Evolutionary conservation across 2,888 invertebrate species (phyloP).

Genomic region (Macrophya annulata): DNA sequence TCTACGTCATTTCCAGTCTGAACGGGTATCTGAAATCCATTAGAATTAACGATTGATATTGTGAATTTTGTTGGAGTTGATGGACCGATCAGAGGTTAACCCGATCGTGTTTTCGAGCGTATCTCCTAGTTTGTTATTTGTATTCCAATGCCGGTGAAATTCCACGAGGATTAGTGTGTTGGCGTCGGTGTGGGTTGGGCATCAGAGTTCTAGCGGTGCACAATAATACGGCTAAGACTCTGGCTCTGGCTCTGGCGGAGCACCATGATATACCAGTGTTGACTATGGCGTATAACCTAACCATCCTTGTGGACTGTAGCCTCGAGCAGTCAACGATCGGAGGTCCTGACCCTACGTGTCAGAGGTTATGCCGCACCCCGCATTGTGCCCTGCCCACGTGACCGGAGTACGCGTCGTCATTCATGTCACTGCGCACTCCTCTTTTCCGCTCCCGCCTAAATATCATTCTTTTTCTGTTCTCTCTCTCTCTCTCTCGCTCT

Average conservation of each 20-base stretch:
- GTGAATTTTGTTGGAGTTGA: neutral
- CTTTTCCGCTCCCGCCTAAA: constrained; percentile 59
- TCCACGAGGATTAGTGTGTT: constrained; percentile 70
- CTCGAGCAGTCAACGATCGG: constrained; percentile 59
- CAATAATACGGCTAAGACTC: constrained; percentile 11
- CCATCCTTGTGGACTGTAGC: constrained; percentile 44
- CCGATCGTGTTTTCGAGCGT: neutral
- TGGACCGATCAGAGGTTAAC: neutral
- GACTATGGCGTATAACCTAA: constrained; percentile 30
- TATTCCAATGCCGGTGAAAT: constrained; percentile 72
- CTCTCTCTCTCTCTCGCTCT: neutral
- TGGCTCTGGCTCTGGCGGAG: constrained; percentile 40
- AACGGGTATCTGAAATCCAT: neutral
- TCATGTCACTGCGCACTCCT: constrained; percentile 70
- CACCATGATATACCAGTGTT: constrained; percentile 50
- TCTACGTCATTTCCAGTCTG: neutral
- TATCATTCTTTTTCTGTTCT: neutral
- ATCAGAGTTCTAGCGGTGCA: constrained; percentile 52
- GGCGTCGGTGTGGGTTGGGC: constrained; percentile 72
- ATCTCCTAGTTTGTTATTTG: constrained; percentile 55
- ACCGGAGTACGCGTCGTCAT: constrained; percentile 73
- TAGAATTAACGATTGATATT: neutral
- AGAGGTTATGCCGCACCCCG: constrained; percentile 78
- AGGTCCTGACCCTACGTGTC: constrained; percentile 76
- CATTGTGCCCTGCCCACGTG: constrained; percentile 78